phyloP scores from a whole-genome alignment of 1,140 invertebrate species.

The Paracyclopina nana region DNA sequence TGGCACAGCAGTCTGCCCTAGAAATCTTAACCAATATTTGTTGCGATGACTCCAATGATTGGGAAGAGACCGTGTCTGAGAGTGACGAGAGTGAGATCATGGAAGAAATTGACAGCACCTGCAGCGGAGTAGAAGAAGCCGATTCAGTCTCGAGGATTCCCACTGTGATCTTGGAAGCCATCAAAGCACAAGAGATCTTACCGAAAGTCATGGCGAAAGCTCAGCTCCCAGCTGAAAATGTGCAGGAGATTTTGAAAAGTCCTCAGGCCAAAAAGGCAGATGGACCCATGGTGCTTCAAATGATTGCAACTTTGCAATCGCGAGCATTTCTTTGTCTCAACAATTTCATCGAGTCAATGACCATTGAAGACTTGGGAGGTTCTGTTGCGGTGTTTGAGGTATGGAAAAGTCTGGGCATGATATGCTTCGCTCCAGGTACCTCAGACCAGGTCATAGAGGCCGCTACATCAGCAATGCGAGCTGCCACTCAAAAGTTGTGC shows the following conservation, averaged over 20 bases:
- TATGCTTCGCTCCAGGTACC: background rate
- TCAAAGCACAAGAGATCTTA: background rate
- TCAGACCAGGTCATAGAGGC: slow-evolving; percentile 1
- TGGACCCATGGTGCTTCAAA: background rate
- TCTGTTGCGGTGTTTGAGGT: background rate
- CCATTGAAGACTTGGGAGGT: background rate
- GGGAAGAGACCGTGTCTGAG: background rate
- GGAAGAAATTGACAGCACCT: background rate
- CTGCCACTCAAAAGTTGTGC: background rate
- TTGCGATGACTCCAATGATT: slow-evolving; percentile 1
- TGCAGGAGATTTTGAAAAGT: background rate
- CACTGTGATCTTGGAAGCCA: background rate
- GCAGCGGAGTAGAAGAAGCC: background rate
- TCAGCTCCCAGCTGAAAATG: background rate
- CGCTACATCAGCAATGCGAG: slow-evolving; percentile 1
- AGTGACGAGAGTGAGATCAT: background rate
- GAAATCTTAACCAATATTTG: slow-evolving; percentile 3
- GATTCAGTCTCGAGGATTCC: background rate
- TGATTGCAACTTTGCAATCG: background rate
- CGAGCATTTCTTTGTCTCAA: slow-evolving; percentile 4
- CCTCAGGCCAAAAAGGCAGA: background rate
- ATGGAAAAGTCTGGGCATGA: background rate
- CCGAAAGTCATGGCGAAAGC: background rate
- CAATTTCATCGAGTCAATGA: background rate
- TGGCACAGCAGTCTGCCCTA: slow-evolving; percentile 1